These are phyloP conservation scores for Siniperca chuatsi DNA, from an alignment of 2,113 vertebrate genomes.

Conservation along the genomic window DNA sequence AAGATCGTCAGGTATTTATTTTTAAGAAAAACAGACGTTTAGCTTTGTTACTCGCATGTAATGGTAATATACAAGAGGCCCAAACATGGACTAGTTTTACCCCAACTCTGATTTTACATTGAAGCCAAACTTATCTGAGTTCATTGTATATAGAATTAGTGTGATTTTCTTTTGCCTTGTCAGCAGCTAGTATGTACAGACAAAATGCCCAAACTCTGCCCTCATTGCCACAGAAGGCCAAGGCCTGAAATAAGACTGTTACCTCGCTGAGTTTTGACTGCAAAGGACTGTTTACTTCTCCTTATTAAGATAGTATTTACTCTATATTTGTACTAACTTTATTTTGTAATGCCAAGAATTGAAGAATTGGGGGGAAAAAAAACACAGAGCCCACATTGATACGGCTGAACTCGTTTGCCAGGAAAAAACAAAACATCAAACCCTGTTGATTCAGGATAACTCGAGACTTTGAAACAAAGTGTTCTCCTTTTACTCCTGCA, in stretches of 20 bases:
- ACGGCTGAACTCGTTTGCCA: constrained; percentile 53
- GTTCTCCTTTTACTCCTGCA: constrained; percentile 57
- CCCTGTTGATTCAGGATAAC: constrained; percentile 56
- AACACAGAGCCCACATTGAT: constrained; percentile 40
- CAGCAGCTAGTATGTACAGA: constrained; percentile 58
- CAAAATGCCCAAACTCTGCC: constrained; percentile 57
- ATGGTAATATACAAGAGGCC: constrained; percentile 16
- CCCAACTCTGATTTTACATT: constrained; percentile 41
- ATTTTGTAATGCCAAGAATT: constrained; percentile 72
- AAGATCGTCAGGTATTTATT: not conserved
- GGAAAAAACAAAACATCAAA: constrained; percentile 32
- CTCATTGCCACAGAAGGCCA: constrained; percentile 58
- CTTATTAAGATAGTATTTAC: constrained; percentile 68
- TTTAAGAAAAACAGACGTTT: not conserved
- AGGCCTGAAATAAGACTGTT: constrained; percentile 81
- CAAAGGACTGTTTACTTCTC: constrained; percentile 74
- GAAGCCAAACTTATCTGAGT: constrained; percentile 47
- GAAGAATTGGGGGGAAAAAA: constrained; percentile 30
- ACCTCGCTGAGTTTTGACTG: constrained; percentile 77
- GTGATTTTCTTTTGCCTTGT: constrained; percentile 51
- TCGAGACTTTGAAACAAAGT: constrained; percentile 49
- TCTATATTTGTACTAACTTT: constrained; percentile 79
- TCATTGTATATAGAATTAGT: constrained; percentile 42
- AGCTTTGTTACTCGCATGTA: constrained; percentile 11
- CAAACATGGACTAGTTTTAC: constrained; percentile 28